Percentiles rank a stretch among this genome's conserved stretches.
Conservation (phyloP, 2,113 vertebrate species). For the Silurus glanis region DNA sequence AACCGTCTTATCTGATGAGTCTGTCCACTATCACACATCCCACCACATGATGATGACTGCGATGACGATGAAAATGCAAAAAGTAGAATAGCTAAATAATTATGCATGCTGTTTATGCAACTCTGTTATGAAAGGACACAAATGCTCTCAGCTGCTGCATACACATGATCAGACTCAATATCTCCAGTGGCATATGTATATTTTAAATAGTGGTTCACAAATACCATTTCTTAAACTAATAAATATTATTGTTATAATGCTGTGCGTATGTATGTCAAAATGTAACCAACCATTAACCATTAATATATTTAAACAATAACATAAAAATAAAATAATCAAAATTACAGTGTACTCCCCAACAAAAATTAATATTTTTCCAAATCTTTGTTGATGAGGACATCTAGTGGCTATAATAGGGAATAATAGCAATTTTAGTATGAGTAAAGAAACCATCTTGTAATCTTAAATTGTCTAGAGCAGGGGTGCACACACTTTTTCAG, state of each 20-base stretch:
- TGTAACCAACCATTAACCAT: neutral
- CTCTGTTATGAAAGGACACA: neutral
- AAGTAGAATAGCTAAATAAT: neutral
- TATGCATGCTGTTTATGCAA: neutral
- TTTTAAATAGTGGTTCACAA: neutral
- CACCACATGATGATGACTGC: constrained; percentile 2
- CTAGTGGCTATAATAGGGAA: constrained; percentile 47
- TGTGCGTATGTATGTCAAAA: neutral
- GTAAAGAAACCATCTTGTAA: neutral
- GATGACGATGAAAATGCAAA: neutral
- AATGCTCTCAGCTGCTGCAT: constrained; percentile 5
- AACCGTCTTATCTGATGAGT: neutral
- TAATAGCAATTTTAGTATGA: neutral
- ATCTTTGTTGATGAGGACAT: constrained; percentile 49
- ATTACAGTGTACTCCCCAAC: too few species aligned
- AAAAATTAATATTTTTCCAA: neutral
- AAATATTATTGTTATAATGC: neutral
- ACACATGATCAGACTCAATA: neutral
- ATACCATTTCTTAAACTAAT: neutral
- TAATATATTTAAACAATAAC: too few species aligned
- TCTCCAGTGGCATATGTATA: neutral
- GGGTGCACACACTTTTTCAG: too few species aligned
- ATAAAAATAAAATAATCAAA: too few species aligned
- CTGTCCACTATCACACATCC: neutral
- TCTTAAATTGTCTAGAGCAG: neutral